Base-by-base conservation (phyloP, 2,888 invertebrate genomes). In the Euspilapteryx auroguttella region DNA sequence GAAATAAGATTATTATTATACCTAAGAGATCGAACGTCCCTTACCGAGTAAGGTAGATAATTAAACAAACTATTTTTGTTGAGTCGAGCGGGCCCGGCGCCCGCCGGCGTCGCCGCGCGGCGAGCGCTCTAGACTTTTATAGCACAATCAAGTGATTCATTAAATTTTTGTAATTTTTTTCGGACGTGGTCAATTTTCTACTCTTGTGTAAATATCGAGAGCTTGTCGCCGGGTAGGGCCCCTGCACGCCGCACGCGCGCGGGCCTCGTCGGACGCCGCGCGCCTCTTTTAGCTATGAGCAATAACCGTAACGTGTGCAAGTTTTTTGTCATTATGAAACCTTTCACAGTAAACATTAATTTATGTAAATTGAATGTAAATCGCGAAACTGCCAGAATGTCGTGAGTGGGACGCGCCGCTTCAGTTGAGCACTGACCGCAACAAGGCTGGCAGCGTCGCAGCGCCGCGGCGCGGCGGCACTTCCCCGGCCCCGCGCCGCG, bases 11-110 rank as follows among this genome's bases (percentile, higher is more conserved):
- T 61, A 59, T 61, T 59, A 69, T 68, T 65, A 15, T 65, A 71
- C 61, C 64, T 71, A 73, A 71, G 71, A 65, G 62, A 69, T 68
- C 62, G 69, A 71, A 75, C 75, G 73, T 75, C 75, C 75, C 75
- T 73, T 73, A 73, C 73, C 66, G 65, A 69, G 75, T 73, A 73
- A 75, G 71, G 73, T 73, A 73, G 71, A 62, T 55, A 58, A 58
- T 66, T 65, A 59, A 61, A 56, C 61, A 55, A 52, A 59, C 10
- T 32, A 24, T 29, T 29, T 53, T 61, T 24, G 56, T 59, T 71
- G 64, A 58, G 62, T 63, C 64, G 62, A 63, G 59, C 57, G 63
- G 55, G 53, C 57, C 54, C 63, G 65, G 62, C 62, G n/a, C n/a
- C n/a, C n/a, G n/a, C n/a, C n/a, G n/a, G n/a, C n/a, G n/a, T n/a